Conservation (phyloP, 2,113 vertebrate genomes). For the Tragelaphus buxtoni region DNA sequence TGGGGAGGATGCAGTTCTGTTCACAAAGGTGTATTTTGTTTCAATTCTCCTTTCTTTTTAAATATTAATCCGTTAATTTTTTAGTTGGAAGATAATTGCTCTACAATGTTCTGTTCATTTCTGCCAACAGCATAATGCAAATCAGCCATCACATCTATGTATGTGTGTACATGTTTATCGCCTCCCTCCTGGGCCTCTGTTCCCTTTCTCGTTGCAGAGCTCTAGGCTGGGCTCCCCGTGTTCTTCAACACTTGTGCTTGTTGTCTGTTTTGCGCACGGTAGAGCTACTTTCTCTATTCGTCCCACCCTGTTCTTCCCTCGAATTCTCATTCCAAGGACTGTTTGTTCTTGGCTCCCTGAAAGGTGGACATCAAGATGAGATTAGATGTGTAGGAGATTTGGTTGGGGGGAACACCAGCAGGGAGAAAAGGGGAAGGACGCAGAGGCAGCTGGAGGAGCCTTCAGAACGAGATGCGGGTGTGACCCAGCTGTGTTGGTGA, state of each 20-base stretch:
- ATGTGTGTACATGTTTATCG: fast-evolving
- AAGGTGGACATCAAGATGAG: neutral
- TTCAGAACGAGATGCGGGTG: neutral
- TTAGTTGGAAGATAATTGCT: neutral
- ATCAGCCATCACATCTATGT: fast-evolving
- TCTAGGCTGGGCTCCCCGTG: neutral
- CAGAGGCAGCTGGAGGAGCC: neutral
- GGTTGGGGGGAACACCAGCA: fast-evolving
- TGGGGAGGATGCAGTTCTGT: neutral
- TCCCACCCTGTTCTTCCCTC: neutral
- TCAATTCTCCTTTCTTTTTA: neutral
- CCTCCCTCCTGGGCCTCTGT: neutral
- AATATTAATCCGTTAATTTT: neutral
- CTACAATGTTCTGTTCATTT: neutral
- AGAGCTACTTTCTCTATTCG: neutral
- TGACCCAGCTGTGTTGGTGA: neutral
- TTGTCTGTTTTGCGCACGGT: fast-evolving
- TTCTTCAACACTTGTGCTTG: neutral
- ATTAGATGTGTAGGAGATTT: neutral
- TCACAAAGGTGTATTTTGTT: neutral
- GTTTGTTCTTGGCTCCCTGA: neutral
- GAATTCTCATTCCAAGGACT: neutral
- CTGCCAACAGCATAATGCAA: too few species aligned
- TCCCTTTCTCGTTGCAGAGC: neutral
- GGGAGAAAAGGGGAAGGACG: neutral